Evolutionary conservation across 2,113 vertebrate species (phyloP), one percentile per base, ranked within the genome.

Genomic region (Panthera leo): DNA sequence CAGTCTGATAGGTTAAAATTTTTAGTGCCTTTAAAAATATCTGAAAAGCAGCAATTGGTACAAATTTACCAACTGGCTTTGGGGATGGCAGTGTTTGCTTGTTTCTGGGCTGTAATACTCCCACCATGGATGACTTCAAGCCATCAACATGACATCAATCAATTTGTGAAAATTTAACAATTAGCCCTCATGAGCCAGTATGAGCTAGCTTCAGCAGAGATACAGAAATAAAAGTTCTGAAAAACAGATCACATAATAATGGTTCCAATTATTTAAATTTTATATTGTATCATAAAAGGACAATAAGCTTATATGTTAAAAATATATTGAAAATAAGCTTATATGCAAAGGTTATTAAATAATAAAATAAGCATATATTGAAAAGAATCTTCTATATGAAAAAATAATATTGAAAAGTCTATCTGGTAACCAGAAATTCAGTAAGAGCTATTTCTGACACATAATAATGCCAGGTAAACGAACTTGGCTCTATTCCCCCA

Each of bases 201-300:
- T 5, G 7, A 70, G 27, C n/a, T 39, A 34, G 39, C 21, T 58
- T 63, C 42, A 31, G 29, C 85, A 76, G 18, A 86, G 39, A 70
- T 45, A 80, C 36, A 39, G 63, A 97, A 97, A 39, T 16, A 63
- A 78, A 96, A 93, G 45, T 79, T 39, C 53, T 39, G 15, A 31
- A 61, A 65, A 93, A 78, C 12, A 78, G 71, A 75, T 76, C 55
- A 70, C 42, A 42, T 45, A 78, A 88, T n/a, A 88, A 78, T 36
- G 58, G 45, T 73, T 96, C 76, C 55, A 97, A 92, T 93, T 91
- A 88, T 58, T 82, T 93, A 14, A 93, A 95, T 85, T 96, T 89
- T 90, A 61, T 89, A 10, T 92, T 93, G 89, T 89, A 42, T 76
- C 34, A 86, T 68, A 85, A 90, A 97, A 70, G 15, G 11, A 79